Evolutionary conservation across 2,888 invertebrate genomes (phyloP).

Genomic region (Platypus cylindrus): DNA sequence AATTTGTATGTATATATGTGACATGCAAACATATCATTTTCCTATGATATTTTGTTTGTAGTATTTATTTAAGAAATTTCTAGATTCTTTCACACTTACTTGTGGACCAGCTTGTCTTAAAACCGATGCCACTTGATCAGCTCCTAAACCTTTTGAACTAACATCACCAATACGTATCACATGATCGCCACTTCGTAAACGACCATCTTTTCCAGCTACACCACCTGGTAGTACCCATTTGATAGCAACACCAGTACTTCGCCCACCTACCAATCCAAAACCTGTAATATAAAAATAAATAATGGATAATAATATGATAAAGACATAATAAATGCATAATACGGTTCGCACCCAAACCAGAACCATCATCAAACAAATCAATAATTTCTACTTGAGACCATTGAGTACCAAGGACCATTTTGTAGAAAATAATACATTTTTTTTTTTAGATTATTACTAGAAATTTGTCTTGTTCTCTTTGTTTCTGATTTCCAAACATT

Average conservation of each 20-base stretch:
- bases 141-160: slow-evolving; percentile 90
- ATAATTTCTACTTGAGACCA: slow-evolving; percentile 99
- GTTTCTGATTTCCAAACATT: too few species aligned
- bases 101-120: slow-evolving; percentile 51
- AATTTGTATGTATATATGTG: background rate
- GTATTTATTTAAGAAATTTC: background rate
- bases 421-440: too few species aligned
- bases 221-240: slow-evolving; percentile 96
- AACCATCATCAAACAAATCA: slow-evolving; percentile 93
- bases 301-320: too few species aligned
- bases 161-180: slow-evolving; percentile 92
- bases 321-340: too few species aligned
- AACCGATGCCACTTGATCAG: slow-evolving; percentile 85
- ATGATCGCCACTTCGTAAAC: slow-evolving; percentile 94
- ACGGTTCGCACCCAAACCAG: slow-evolving; percentile 70
- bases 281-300: slow-evolving; percentile 38
- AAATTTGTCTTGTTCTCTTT: too few species aligned
- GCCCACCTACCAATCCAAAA: slow-evolving; percentile 95
- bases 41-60: background rate
- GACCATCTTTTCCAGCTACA: slow-evolving; percentile 89
- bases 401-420: slow-evolving; percentile 73
- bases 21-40: background rate
- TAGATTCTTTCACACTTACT: slow-evolving; percentile 25
- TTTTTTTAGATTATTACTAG: too few species aligned
- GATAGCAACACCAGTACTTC: slow-evolving; percentile 96